Conservation (phyloP, 1,140 invertebrate species). For the Leptinotarsa texana region DNA sequence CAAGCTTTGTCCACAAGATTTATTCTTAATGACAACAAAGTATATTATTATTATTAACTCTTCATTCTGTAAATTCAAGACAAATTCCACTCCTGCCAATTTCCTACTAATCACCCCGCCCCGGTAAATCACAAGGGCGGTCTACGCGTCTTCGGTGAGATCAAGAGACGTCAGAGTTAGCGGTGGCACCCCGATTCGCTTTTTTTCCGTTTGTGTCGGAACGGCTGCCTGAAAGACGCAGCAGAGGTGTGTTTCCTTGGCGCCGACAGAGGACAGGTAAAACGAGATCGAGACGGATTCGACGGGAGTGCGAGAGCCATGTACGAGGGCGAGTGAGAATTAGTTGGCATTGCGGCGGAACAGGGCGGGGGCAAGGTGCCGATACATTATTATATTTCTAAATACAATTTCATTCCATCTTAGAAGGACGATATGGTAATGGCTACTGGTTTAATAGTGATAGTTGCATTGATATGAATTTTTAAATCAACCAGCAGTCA, state of each 20-base stretch:
- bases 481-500: too few species aligned
- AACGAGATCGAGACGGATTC: conserved; percentile 2
- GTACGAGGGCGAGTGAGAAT: not conserved
- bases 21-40: too few species aligned
- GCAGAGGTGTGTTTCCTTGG: conserved; percentile 20
- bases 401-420: not conserved
- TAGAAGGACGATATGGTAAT: not conserved
- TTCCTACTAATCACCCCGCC: not conserved
- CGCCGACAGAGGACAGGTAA: conserved; percentile 14
- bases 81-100: too few species aligned
- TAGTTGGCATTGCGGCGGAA: not conserved
- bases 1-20: too few species aligned
- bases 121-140: conserved; percentile 4
- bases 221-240: conserved; percentile 3
- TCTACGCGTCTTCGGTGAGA: not conserved
- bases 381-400: too few species aligned
- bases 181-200: not conserved
- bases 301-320: not conserved
- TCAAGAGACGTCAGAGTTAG: conserved; percentile 1
- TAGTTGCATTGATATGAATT: too few species aligned
- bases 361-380: not conserved
- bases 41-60: too few species aligned
- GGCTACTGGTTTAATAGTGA: too few species aligned
- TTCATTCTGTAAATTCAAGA: too few species aligned
- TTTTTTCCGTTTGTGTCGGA: conserved; percentile 7